Conservation (phyloP, 2,113 vertebrate species). For the Climacteris rufus region DNA sequence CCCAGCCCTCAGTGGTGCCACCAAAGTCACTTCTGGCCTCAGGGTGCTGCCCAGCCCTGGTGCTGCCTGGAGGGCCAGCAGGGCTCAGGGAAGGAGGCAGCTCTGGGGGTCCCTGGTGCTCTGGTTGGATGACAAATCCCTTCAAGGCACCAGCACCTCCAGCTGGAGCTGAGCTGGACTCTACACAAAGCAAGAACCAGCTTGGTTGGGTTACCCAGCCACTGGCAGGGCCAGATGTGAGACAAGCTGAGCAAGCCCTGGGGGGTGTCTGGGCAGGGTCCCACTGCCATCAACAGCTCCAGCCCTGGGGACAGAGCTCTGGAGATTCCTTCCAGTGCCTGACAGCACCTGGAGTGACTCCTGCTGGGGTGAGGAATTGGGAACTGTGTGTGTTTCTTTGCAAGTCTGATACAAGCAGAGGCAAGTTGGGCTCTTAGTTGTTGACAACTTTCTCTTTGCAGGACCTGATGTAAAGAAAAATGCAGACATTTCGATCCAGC, state of each 20-base stretch:
- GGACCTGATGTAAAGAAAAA: not conserved
- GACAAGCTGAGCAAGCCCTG: not conserved
- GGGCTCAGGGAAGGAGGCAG: not conserved
- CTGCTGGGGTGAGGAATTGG: not conserved
- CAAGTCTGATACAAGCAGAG: not conserved
- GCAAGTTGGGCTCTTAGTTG: not conserved
- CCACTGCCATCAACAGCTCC: not conserved
- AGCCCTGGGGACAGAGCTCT: not conserved
- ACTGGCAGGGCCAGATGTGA: not conserved
- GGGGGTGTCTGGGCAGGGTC: not conserved
- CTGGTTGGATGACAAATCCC: not conserved
- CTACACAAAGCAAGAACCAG: not conserved
- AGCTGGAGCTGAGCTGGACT: not conserved
- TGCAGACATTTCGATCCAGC: not conserved
- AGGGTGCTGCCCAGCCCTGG: not conserved
- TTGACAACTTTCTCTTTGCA: not conserved
- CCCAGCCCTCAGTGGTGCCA: not conserved
- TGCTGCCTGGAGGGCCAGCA: not conserved
- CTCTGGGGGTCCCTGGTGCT: not conserved
- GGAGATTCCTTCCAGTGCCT: not conserved
- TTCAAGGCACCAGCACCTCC: not conserved
- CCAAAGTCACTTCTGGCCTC: not conserved
- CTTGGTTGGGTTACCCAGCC: not conserved
- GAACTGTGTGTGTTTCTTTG: rapidly evolving
- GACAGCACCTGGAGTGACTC: not conserved